A percentile compares a stretch with the other conserved stretches of the same genome.
Evolutionary conservation across 1,140 invertebrate species (phyloP).

Genomic region (Andricus grossulariae): DNA sequence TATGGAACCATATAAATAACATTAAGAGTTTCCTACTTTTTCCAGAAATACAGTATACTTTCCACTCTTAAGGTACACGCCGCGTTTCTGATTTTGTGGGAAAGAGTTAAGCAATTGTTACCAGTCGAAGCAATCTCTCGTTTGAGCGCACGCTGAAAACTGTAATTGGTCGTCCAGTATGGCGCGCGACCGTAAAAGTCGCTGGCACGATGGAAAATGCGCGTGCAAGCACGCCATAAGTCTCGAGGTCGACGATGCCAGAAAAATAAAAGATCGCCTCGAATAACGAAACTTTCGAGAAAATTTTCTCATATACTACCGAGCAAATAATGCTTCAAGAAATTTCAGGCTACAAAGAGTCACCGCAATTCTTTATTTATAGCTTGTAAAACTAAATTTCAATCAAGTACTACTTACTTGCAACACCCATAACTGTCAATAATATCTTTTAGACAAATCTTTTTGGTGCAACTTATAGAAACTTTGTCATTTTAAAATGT

Average conservation of each 20-base stretch:
- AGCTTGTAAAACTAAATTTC: too few relatives aligned
- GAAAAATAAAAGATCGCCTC: slow-evolving; percentile 23
- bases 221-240: slow-evolving; percentile 54
- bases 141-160: slow-evolving; percentile 52
- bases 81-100: not conserved
- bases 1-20: too few relatives aligned
- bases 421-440: too few relatives aligned
- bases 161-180: slow-evolving; percentile 56
- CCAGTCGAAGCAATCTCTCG: slow-evolving; percentile 49
- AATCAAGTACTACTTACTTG: too few relatives aligned
- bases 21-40: too few relatives aligned
- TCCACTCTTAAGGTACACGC: too few relatives aligned
- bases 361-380: too few relatives aligned
- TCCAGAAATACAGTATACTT: too few relatives aligned
- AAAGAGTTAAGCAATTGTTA: slow-evolving; percentile 41
- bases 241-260: slow-evolving; percentile 35
- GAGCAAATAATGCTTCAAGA: not conserved
- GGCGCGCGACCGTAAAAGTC: slow-evolving; percentile 46
- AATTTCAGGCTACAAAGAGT: not conserved
- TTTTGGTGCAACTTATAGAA: too few relatives aligned
- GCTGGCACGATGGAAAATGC: slow-evolving; percentile 45
- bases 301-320: not conserved
- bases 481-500: too few relatives aligned
- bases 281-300: slow-evolving; percentile 19
- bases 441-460: too few relatives aligned